A percentile compares a stretch with the other conserved stretches of the same genome.
phyloP scores from a whole-genome alignment of 2,888 invertebrate genomes.

The Eucera pruinosa region DNA sequence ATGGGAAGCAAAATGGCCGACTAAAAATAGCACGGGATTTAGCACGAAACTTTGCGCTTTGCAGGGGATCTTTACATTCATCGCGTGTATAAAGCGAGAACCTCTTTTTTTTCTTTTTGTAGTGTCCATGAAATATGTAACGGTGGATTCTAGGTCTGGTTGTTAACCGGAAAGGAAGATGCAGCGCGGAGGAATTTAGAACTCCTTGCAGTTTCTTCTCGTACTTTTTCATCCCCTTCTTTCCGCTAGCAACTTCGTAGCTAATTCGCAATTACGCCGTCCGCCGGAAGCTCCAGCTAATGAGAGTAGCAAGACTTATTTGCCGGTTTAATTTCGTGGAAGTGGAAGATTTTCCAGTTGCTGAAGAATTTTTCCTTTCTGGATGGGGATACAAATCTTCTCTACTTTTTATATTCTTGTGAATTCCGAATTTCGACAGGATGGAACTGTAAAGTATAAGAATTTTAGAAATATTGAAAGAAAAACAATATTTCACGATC shows the following conservation, averaged over 20 bases:
- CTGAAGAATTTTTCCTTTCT: background rate
- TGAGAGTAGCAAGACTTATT: constrained; percentile 26
- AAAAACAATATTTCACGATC: no score
- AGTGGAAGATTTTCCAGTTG: background rate
- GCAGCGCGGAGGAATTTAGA: background rate
- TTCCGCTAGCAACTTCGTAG: constrained; percentile 3
- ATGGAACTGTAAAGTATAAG: no score
- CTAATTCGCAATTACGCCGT: constrained; percentile 37
- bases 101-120: background rate
- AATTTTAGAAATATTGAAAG: no score
- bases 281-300: constrained; percentile 20
- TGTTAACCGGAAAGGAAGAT: background rate
- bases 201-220: background rate
- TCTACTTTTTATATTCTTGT: no score
- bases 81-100: constrained; percentile 14
- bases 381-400: no score
- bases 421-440: no score
- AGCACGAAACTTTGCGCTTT: constrained; percentile 37
- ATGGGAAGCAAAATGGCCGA: constrained; percentile 22
- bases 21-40: constrained; percentile 48
- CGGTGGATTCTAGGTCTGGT: constrained; percentile 5
- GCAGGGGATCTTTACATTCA: constrained; percentile 30
- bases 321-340: constrained; percentile 18
- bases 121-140: constrained; percentile 40
- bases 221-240: background rate